Evolutionary conservation across 2,797 vertebrate species (phyloP), one percentile per base, ranked within the genome.

Genomic region (Columba guinea): DNA sequence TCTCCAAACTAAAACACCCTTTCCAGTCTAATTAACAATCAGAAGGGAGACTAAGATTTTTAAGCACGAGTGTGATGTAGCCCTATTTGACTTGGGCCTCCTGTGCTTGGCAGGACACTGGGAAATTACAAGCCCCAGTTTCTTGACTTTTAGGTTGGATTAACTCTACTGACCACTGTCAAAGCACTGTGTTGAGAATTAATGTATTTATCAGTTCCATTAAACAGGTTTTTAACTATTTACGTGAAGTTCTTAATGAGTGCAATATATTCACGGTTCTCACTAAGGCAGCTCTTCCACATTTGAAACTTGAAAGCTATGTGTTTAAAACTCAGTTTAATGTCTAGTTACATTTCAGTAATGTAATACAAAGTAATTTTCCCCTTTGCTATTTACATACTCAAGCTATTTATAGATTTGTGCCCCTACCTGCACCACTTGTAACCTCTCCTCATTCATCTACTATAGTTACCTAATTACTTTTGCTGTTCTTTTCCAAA

Each of bases 401-500:
- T 78, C 56, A 56, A 80, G 49, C 11, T 62, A 83, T 64, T 37
- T 55, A 74, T 37, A 76, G 59, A 67, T 64, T 84, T 93, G 34
- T 67, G 59, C 21, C 60, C n/a, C 18, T 65, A 84, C 18, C 22
- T 13, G 10, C 10, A 91, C 48, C 44, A 63, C 53, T 51, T 83
- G 46, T 60, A 93, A 90, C 60, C 53, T 48, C 75, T 59, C 53
- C n/a, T 44, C 28, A 63, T 44, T 39, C 30, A 82, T 44, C 65
- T 60, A 13, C 68, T 55, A 51, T 39, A 59, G 46, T 74, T 84
- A 80, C 13, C 52, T 60, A n/a, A 94, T 89, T 64, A 84, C 41
- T 91, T 83, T 74, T 82, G 70, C 28, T 64, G 10, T 26, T 81
- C 19, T 87, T 39, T 70, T 94, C 73, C 75, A 80, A 84, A 96